Evolutionary conservation across 2,797 vertebrate genomes (phyloP).

Genomic region (Anabas testudineus): DNA sequence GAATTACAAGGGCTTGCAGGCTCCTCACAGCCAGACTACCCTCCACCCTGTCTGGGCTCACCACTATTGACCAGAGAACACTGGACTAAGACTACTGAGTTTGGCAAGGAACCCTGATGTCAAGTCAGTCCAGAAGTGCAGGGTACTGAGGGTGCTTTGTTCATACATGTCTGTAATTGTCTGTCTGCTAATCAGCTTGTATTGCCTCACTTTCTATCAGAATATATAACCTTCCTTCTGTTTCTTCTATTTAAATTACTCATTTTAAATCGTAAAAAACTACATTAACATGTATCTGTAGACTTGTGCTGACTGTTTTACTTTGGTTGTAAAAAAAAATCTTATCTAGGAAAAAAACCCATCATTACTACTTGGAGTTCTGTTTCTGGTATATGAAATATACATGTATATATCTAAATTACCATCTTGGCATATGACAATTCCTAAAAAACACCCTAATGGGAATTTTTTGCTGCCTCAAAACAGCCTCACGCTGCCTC

Average conservation of each 20-base stretch:
- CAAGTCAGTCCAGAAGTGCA: constrained; percentile 11
- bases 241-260: not conserved
- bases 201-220: constrained; percentile 1
- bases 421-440: constrained; percentile 8
- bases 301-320: too few relatives aligned
- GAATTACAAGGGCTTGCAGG: constrained; percentile 63
- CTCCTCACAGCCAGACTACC: constrained; percentile 44
- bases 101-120: constrained; percentile 38
- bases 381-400: not conserved
- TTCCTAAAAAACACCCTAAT: constrained; percentile 26
- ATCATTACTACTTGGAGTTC: not conserved
- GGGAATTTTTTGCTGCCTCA: constrained; percentile 37
- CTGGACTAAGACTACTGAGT: constrained; percentile 38
- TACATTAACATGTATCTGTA: not conserved
- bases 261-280: not conserved
- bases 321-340: too few relatives aligned
- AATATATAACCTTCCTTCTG: constrained; percentile 1
- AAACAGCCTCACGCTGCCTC: constrained; percentile 42
- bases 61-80: constrained; percentile 53
- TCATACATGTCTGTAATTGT: not conserved
- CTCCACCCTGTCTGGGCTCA: constrained; percentile 58
- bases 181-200: not conserved
- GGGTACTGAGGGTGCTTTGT: constrained; percentile 4
- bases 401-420: too few relatives aligned
- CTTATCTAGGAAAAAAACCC: not conserved